Evolutionary conservation across 2,113 vertebrate species (phyloP).

Genomic region (Falco punctatus): DNA sequence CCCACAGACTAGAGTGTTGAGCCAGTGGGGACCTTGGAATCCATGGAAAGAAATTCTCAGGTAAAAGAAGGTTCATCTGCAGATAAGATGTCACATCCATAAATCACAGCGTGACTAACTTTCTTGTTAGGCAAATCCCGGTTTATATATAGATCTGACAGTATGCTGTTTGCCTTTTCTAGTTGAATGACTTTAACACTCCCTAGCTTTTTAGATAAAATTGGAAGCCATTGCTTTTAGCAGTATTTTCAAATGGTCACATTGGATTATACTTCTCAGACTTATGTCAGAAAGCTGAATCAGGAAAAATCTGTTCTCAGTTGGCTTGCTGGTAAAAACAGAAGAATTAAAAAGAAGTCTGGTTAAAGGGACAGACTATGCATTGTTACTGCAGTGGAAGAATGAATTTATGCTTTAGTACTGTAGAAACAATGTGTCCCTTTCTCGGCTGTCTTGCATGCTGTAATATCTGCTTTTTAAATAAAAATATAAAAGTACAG

Average conservation of each 20-base stretch:
- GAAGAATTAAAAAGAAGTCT: not conserved
- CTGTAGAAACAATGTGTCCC: not conserved
- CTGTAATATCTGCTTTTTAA: not conserved
- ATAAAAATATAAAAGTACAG: not conserved
- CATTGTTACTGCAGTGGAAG: not conserved
- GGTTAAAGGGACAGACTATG: not conserved
- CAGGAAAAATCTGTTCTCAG: not conserved
- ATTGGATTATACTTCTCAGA: not conserved
- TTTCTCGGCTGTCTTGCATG: not conserved
- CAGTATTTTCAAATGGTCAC: not conserved
- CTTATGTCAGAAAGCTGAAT: not conserved
- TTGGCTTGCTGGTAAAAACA: not conserved
- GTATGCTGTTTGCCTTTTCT: not conserved
- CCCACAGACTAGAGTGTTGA: not conserved
- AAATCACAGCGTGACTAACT: not conserved
- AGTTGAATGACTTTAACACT: not conserved
- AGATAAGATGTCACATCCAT: not conserved
- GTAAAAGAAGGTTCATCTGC: not conserved
- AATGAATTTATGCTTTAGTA: not conserved
- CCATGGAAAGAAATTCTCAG: not conserved
- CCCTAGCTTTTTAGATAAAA: not conserved
- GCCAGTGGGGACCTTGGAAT: not conserved
- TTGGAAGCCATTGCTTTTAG: slow-evolving; percentile 11
- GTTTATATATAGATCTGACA: not conserved
- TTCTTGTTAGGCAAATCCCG: not conserved